Evolutionary conservation across 92 coral and sea anemone genomes (phyloP), one percentile per base, ranked within the genome.

Genomic region (Palythoa caribaeorum): DNA sequence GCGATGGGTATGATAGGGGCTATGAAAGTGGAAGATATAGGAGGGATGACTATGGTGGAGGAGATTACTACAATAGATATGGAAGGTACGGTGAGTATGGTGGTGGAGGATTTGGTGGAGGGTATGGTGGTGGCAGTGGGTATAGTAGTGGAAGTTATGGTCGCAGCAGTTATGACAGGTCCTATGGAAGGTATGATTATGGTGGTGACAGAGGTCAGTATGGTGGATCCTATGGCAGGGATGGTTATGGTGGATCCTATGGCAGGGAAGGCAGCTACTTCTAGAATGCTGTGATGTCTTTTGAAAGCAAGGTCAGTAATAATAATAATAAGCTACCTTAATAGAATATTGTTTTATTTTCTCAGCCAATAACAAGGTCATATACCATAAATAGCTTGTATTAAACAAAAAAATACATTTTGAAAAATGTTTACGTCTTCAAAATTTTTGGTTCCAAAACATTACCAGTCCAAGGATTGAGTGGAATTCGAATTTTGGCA

Each of bases 11-110:
- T 77, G 68, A 77, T 35, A 77, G 68, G 47, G 83, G 83, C n/a
- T 77, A 77, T 28, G 83, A 77, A 55, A 28, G 68, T 21, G 68
- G 83, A 20, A 52, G 39, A 35, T 77, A 77, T 7, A 35, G 83
- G 83, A 54, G 68, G 47, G 83, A 77, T 77, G 83, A 77, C 16
- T 77, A 53, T 77, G 69, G 83, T 77, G n/a, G 83, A 52, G 81
- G 66, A 77, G 81, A 55, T 54, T 77, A 77, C 54, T 77, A 77
- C 13, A 36, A 52, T 35, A 21, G 75, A 70, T 70, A 70, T 70
- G 75, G 36, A 3, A 70, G 75, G 75, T 70, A 70, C 14, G 16
- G 75, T 12, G 5, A 9, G 10, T n/a, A 35, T 76, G 13, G 80
- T 76, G 80, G 37, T 1, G 40, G 40, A 15, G 28, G 78, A 1